These are phyloP conservation scores for Amiota communis DNA, from an alignment of 2,888 invertebrate species.

Conservation along the genomic window DNA sequence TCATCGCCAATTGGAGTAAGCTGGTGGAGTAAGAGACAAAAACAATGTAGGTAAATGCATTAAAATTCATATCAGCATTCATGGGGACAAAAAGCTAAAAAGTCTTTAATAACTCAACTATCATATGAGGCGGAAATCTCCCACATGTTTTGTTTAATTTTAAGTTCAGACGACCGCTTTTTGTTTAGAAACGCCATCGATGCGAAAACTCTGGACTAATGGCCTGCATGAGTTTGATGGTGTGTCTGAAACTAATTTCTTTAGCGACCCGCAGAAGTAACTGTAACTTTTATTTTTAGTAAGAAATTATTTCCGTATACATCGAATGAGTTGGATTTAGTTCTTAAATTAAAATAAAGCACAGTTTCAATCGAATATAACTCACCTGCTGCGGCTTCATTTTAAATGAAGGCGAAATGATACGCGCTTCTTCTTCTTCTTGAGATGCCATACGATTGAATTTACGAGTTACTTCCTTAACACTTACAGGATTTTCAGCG, in stretches of 20 bases:
- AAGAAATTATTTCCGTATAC: too few species aligned
- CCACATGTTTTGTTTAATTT: conserved; percentile 2
- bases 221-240: conserved; percentile 17
- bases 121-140: conserved; percentile 17
- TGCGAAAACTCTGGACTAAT: conserved; percentile 23
- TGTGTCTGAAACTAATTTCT: neutral
- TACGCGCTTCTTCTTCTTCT: conserved; percentile 80
- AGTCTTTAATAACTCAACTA: conserved; percentile 21
- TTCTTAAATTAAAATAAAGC: too few species aligned
- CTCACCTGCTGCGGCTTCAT: conserved; percentile 80
- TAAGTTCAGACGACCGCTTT: neutral
- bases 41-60: conserved; percentile 38
- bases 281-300: too few species aligned
- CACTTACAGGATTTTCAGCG: conserved; percentile 83
- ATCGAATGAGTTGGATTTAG: too few species aligned
- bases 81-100: conserved; percentile 5
- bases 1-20: conserved; percentile 45
- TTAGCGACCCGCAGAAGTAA: neutral
- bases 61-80: neutral
- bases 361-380: conserved; percentile 37
- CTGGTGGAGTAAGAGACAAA: conserved; percentile 35
- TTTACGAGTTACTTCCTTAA: conserved; percentile 93
- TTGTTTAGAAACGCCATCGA: neutral
- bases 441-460: conserved; percentile 94
- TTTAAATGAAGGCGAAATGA: conserved; percentile 75